A percentile compares a stretch with the other conserved stretches of the same genome.
Conservation (phyloP, 2,888 invertebrate species). For the Didymodactylos carnosus region DNA sequence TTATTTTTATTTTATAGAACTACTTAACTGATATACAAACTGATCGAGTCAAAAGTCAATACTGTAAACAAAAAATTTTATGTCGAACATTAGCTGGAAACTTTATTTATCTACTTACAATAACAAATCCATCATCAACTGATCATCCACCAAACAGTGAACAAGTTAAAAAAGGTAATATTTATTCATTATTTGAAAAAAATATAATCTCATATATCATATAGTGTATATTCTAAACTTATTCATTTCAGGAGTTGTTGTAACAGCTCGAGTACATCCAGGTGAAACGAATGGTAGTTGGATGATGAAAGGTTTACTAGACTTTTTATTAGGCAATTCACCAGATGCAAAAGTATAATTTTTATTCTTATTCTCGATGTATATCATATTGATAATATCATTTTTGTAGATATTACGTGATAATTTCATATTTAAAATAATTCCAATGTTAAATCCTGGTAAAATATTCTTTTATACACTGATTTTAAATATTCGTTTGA, state of each 20-base stretch:
- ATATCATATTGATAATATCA: not conserved
- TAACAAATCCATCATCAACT: slow-evolving; percentile 41
- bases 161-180: not conserved
- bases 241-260: no score
- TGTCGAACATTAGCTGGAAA: slow-evolving; percentile 33
- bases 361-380: not conserved
- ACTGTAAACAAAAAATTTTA: slow-evolving; percentile 41
- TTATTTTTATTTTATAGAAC: slow-evolving; percentile 19
- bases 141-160: not conserved
- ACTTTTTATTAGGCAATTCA: slow-evolving; percentile 44
- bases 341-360: slow-evolving; percentile 33
- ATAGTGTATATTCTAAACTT: no score
- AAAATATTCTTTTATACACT: no score
- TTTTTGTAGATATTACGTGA: slow-evolving; percentile 53
- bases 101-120: slow-evolving; percentile 60
- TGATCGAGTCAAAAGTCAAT: slow-evolving; percentile 61
- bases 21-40: slow-evolving; percentile 42
- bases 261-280: slow-evolving; percentile 77
- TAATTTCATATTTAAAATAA: slow-evolving; percentile 78
- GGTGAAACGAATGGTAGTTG: slow-evolving; percentile 82
- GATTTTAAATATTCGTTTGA: no score
- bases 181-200: no score
- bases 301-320: slow-evolving; percentile 84
- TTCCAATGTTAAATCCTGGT: slow-evolving; percentile 89
- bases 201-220: no score